These are phyloP conservation scores for Lepidocyrtoides sp. DNA, from an alignment of 2,888 invertebrate species.

Conservation along the genomic window DNA sequence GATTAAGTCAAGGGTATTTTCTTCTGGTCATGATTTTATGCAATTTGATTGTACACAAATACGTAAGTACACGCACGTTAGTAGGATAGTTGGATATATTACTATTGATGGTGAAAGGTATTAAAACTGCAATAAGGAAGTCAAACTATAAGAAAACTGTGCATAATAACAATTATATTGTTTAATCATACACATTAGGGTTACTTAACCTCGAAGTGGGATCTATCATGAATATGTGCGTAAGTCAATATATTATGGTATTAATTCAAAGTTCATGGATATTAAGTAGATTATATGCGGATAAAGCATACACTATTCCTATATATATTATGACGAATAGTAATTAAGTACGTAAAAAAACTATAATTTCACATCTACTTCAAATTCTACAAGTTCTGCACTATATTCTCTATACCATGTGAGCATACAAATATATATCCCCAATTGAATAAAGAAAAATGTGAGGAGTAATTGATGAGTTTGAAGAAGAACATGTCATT, in stretches of 20 bases:
- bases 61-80: background rate
- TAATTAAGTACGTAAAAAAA: background rate
- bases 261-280: background rate
- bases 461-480: no score
- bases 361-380: background rate
- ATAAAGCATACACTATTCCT: no score
- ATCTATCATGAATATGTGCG: background rate
- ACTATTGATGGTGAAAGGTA: background rate
- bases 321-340: no score
- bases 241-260: background rate
- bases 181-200: background rate
- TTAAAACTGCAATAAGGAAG: constrained; percentile 16
- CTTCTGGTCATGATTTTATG: constrained; percentile 45
- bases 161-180: background rate
- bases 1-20: constrained; percentile 3
- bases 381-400: background rate
- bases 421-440: background rate
- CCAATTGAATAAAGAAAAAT: no score
- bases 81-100: background rate
- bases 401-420: background rate
- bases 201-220: background rate
- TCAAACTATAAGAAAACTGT: background rate
- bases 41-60: background rate
- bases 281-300: no score
- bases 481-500: no score